Evolutionary conservation across 2,113 vertebrate species (phyloP), one percentile per base, ranked within the genome.

Genomic region (Craseonycteris thonglongyai): DNA sequence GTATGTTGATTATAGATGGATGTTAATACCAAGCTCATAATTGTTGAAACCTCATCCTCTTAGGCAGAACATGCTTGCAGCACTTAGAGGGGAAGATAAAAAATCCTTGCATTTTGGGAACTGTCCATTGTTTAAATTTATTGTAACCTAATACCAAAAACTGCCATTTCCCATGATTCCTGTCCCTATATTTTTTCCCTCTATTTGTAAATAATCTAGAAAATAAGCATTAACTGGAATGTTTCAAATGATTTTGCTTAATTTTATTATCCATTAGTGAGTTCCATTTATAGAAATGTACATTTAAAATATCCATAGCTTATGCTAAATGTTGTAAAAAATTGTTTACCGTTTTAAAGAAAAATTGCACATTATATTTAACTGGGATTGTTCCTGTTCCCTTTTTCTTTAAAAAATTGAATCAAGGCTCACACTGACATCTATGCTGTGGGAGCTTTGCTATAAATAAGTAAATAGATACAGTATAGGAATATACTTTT

Each of bases 401-500:
- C 81, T 92, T 91, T 94, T 95, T 96, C 92, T 97, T 97, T 94
- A 95, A 97, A 95, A 71, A 95, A 40, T 38, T 65, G 65, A 59
- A 95, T 88, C 88, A 97, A 98, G 97, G 97, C 96, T 98, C 97
- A 98, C 94, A 47, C 68, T 93, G 90, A 97, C 95, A 97, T 90
- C 95, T 96, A 96, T 94, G 93, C 94, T 94, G 93, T 97, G 97
- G 97, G 97, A 98, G 96, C 96, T 98, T 98, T 98, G 97, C 96
- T 97, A 96, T 98, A 96, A 97, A 98, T 98, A 98, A 97, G 14
- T 76, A 51, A 97, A 98, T 98, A 98, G 96, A 98, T 97, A 98
- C 96, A 97, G 96, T 98, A 97, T 98, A 98, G 98, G 98, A 98
- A 98, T 98, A 98, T 98, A 98, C 97, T 98, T 98, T 98, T 98